These are phyloP conservation scores for Nixonia krombeini DNA, from an alignment of 1,140 invertebrate genomes.

Conservation along the genomic window DNA sequence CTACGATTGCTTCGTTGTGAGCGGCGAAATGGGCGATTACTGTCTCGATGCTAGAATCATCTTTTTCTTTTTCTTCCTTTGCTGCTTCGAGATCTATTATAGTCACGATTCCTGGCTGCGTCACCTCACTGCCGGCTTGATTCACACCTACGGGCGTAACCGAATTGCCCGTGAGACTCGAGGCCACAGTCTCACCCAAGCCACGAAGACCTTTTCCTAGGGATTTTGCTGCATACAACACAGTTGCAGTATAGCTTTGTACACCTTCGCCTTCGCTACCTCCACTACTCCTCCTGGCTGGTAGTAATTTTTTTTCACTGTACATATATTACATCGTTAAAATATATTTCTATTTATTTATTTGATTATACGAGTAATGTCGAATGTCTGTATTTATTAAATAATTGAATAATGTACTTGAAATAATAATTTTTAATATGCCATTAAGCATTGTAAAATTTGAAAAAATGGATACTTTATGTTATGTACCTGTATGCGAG, in stretches of 20 bases:
- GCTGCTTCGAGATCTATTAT: constrained; percentile 84
- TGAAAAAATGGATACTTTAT: too few species aligned
- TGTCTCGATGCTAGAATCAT: constrained; percentile 74
- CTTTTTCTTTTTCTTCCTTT: constrained; percentile 74
- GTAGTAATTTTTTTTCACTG: constrained; percentile 87
- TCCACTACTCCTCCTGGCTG: constrained; percentile 87
- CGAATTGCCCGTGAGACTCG: constrained; percentile 83
- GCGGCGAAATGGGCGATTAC: constrained; percentile 95
- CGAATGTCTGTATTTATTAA: too few species aligned
- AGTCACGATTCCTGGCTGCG: constrained; percentile 88
- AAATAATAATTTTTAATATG: too few species aligned
- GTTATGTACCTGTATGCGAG: constrained; percentile 78
- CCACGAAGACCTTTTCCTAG: constrained; percentile 87
- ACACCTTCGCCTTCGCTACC: constrained; percentile 83
- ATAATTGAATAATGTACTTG: too few species aligned
- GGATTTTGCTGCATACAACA: constrained; percentile 95
- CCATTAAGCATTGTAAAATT: too few species aligned
- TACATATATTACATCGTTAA: too few species aligned
- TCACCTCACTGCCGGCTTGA: constrained; percentile 69
- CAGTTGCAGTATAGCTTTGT: constrained; percentile 94
- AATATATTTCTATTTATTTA: too few species aligned
- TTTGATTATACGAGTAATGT: too few species aligned
- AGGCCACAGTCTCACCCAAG: constrained; percentile 94
- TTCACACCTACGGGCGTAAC: constrained; percentile 62
- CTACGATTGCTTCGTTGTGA: constrained; percentile 91